These are phyloP conservation scores for Neoitamus cyanurus DNA, from an alignment of 2,888 invertebrate species.

Conservation along the genomic window DNA sequence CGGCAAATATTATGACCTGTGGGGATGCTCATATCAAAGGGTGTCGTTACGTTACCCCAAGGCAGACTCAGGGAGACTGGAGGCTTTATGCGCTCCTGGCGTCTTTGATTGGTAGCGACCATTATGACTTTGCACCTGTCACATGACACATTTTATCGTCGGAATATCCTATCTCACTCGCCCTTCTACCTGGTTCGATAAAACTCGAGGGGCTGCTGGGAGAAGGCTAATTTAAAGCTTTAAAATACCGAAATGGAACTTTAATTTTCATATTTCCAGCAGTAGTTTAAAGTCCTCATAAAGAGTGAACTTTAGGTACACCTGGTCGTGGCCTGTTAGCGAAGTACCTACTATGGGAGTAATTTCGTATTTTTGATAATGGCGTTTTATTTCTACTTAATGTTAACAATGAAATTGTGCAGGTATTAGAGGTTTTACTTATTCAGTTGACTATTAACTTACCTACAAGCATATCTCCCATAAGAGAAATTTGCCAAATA, in stretches of 20 bases:
- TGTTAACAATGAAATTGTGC: too few species aligned
- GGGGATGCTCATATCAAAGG: constrained; percentile 20
- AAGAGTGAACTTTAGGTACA: neutral
- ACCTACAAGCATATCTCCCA: too few species aligned
- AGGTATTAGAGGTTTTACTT: too few species aligned
- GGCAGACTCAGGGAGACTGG: neutral
- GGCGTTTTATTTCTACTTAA: too few species aligned
- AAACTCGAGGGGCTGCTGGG: neutral
- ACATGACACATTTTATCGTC: neutral
- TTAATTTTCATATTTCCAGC: neutral
- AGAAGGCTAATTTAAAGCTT: neutral
- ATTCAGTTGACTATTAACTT: too few species aligned
- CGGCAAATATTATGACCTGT: constrained; percentile 33
- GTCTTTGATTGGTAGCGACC: neutral
- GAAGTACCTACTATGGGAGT: too few species aligned
- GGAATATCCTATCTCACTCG: neutral
- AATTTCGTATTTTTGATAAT: too few species aligned
- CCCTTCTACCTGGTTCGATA: neutral
- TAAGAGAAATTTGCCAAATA: too few species aligned
- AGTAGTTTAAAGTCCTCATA: neutral
- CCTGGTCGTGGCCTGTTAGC: too few species aligned
- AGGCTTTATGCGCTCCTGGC: neutral
- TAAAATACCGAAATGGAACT: neutral
- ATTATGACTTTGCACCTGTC: neutral
- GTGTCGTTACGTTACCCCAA: neutral